Percentiles rank a stretch among this genome's conserved stretches.
Evolutionary conservation across 2,888 invertebrate species (phyloP).

Genomic region (Chelonus formosanus): DNA sequence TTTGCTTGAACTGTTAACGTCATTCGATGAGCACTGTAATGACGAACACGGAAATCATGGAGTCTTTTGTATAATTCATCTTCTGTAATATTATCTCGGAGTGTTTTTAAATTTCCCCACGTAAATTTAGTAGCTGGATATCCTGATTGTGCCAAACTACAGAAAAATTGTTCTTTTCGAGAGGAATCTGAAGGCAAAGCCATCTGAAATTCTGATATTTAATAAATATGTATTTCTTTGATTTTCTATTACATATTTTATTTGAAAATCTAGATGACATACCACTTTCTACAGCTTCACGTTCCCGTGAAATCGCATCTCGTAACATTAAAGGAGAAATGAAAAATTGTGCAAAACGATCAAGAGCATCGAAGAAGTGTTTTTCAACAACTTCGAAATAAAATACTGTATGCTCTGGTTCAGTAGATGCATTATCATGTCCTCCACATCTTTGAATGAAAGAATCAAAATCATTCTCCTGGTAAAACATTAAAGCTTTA

Average conservation of each 20-base stretch:
- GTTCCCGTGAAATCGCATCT: conserved; percentile 85
- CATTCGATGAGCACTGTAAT: conserved; percentile 91
- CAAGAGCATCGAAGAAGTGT: conserved; percentile 78
- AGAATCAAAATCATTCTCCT: conserved; percentile 62
- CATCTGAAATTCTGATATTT: conserved; percentile 79
- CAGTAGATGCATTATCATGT: conserved; percentile 86
- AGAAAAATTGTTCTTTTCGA: conserved; percentile 80
- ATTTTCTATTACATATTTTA: no score
- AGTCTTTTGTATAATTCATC: conserved; percentile 75
- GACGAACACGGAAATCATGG: conserved; percentile 77
- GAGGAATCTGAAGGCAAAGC: conserved; percentile 78
- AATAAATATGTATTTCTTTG: no score
- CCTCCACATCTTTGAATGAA: conserved; percentile 79
- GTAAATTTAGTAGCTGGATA: conserved; percentile 83
- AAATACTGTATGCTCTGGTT: conserved; percentile 86
- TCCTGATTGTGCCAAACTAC: conserved; percentile 72
- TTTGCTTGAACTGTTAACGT: conserved; percentile 82
- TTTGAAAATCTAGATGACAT: conserved; percentile 35
- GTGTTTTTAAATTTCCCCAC: conserved; percentile 84
- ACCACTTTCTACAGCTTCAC: conserved; percentile 89
- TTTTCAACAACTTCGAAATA: conserved; percentile 89
- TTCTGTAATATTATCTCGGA: conserved; percentile 75
- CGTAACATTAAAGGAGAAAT: conserved; percentile 85
- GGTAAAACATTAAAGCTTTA: conserved; percentile 8
- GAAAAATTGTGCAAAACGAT: conserved; percentile 90